These are phyloP conservation scores for Eilema caniola DNA, from an alignment of 2,888 invertebrate genomes.

Conservation along the genomic window DNA sequence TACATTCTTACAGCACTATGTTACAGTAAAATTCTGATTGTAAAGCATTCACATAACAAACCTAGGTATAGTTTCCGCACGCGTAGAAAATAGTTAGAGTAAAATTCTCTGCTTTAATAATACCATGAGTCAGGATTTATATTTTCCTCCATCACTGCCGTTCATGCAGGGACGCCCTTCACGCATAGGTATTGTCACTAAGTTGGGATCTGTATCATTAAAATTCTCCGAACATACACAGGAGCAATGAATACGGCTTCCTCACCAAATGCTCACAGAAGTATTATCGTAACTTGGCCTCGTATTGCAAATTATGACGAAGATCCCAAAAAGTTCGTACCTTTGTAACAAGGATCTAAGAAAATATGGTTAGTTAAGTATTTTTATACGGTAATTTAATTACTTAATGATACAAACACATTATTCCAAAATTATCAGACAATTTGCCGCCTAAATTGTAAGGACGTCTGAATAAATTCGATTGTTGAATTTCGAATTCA, in stretches of 20 bases:
- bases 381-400: no score
- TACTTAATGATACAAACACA: background rate
- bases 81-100: background rate
- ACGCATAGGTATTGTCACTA: background rate
- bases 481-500: background rate
- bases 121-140: background rate
- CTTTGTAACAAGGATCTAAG: no score
- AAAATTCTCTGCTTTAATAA: background rate
- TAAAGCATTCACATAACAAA: background rate
- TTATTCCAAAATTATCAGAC: background rate
- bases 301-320: background rate
- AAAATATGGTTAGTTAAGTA: no score
- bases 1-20: no score
- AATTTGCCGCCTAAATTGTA: background rate
- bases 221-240: conserved; percentile 4
- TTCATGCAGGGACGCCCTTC: background rate
- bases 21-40: background rate
- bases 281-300: background rate
- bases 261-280: background rate
- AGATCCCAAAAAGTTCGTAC: background rate
- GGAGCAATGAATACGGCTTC: background rate
- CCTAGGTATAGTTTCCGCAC: no score
- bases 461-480: background rate
- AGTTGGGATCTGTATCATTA: background rate
- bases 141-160: background rate